Percentiles rank a stretch among this genome's conserved stretches.
phyloP scores from a whole-genome alignment of 2,888 invertebrate species.

The Andrena camellia region DNA sequence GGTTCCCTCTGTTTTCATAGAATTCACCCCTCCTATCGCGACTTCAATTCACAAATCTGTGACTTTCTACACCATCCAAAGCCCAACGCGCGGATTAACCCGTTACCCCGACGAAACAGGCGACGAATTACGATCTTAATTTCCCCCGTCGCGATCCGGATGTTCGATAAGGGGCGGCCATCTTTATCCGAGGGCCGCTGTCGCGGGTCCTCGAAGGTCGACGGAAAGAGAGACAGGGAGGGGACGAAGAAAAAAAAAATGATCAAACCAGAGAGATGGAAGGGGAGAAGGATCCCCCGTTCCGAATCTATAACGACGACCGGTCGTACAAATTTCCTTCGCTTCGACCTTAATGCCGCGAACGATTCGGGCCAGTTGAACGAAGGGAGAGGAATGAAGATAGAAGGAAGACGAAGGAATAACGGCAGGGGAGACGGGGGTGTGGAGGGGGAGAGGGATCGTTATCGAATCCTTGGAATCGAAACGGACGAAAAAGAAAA shows the following conservation, averaged over 20 bases:
- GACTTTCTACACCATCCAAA: background rate
- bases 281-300: conserved; percentile 65
- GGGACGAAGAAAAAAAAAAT: background rate
- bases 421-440: background rate
- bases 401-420: background rate
- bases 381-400: conserved; percentile 6
- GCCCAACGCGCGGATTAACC: conserved; percentile 39
- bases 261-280: background rate
- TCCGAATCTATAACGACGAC: conserved; percentile 78
- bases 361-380: conserved; percentile 13
- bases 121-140: conserved; percentile 64
- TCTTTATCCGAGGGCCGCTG: conserved; percentile 60
- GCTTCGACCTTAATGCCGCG: conserved; percentile 56
- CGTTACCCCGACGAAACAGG: conserved; percentile 53
- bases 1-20: background rate
- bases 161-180: conserved; percentile 60
- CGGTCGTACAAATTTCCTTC: conserved; percentile 79
- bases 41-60: no score
- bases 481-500: conserved; percentile 72
- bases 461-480: conserved; percentile 80
- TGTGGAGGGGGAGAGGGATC: conserved; percentile 18
- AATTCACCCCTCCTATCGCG: background rate
- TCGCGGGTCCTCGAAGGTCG: conserved; percentile 38
- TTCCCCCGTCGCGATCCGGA: conserved; percentile 53
- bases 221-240: background rate